Percentiles rank a stretch among this genome's conserved stretches.
Conservation (phyloP, 2,113 vertebrate genomes). For the Prunella himalayana region DNA sequence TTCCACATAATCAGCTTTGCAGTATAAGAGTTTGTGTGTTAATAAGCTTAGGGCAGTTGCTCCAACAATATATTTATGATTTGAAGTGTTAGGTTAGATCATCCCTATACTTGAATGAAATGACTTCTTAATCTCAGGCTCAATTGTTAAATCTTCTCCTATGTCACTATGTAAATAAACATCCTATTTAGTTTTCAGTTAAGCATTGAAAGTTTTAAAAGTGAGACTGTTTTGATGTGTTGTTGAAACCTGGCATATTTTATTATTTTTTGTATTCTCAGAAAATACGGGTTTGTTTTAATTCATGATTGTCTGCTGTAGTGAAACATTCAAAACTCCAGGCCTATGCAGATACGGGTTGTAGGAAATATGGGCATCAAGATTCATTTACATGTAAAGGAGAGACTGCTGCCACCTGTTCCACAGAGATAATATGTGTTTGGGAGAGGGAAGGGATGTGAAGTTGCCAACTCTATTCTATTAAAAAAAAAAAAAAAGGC, state of each 20-base stretch:
- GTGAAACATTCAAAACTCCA: background rate
- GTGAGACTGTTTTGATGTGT: background rate
- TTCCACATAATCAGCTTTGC: background rate
- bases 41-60: background rate
- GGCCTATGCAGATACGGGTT: background rate
- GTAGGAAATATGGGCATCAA: constrained; percentile 39
- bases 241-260: background rate
- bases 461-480: constrained; percentile 62
- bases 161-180: background rate
- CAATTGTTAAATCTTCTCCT: background rate
- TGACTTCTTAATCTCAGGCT: background rate
- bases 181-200: background rate
- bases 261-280: background rate
- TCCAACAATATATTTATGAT: background rate
- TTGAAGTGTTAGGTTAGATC: background rate
- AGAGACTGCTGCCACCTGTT: constrained; percentile 67
- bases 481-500: background rate
- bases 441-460: constrained; percentile 52
- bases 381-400: constrained; percentile 65
- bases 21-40: background rate
- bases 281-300: background rate
- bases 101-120: background rate
- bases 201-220: background rate
- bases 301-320: background rate
- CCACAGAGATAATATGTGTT: constrained; percentile 66